Evolutionary conservation across 2,797 vertebrate species (phyloP), one percentile per base, ranked within the genome.

Genomic region (Danio choprae): DNA sequence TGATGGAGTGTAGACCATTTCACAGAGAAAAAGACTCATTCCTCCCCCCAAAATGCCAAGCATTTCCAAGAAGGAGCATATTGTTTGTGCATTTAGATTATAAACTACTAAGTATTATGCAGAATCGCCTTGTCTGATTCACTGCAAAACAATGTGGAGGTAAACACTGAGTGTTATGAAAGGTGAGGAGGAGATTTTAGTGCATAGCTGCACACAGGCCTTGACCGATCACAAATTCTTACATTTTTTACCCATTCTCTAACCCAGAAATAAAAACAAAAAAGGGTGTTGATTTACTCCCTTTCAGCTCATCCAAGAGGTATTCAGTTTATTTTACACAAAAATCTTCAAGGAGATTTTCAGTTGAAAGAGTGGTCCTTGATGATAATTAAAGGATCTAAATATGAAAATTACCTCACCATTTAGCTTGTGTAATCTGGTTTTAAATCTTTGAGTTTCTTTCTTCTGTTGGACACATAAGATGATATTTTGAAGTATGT

Each of bases 1-100:
- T 83, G 77, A 84, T 77, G 59, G 70, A 72, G 46, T 78, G 77
- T 43, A 51, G 44, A 41, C 38, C 73, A 74, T 85, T 81, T 81
- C 68, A 81, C 18, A 20, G 67, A 76, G 62, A 59, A 77, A 69
- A 59, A 55, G 2, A 22, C 56, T 48, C 48, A 62, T 78, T 80
- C 40, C 67, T 81, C 70, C 60, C 44, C 56, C 44, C 48, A 29
- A 79, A 67, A 79, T 53, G 53, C 48, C 67, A 78, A 20, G 78
- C 63, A 38, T 77, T 74, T 84, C 40, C 11, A 12, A 53, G 77
- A 80, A 76, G 68, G 5, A 64, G 15, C 7, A 70, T 36, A 58
- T 29, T 16, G 20, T 15, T 51, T 48, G 41, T 62, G 60, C 10
- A 56, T 53, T 58, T 60, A 62, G 43, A 67, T 50, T 73, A 77